A percentile compares a stretch with the other conserved stretches of the same genome.
These are phyloP conservation scores for Scaptomyza montana DNA, from an alignment of 1,140 invertebrate genomes.

Conservation along the genomic window DNA sequence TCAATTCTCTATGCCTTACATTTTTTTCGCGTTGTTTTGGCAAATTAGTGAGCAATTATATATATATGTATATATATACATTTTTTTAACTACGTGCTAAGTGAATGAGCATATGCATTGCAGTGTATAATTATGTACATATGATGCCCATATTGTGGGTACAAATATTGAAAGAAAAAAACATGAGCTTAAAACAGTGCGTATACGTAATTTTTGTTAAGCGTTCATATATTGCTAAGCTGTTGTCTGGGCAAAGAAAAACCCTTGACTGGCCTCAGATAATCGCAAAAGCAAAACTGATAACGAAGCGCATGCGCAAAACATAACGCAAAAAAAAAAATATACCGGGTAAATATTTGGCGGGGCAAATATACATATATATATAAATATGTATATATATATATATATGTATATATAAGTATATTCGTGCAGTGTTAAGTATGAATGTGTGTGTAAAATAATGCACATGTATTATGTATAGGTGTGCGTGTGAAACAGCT, in stretches of 20 bases:
- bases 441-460: constrained; percentile 19
- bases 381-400: not conserved
- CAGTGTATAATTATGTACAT: too few relatives aligned
- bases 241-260: constrained; percentile 1
- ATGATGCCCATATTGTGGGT: too few relatives aligned
- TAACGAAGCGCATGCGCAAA: constrained; percentile 23
- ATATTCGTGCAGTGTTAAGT: too few relatives aligned
- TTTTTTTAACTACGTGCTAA: constrained; percentile 18
- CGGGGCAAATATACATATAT: not conserved
- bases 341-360: constrained; percentile 22
- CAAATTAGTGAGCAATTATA: constrained; percentile 23
- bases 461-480: constrained; percentile 6
- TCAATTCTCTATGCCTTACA: not conserved
- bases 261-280: not conserved
- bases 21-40: constrained; percentile 29
- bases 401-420: not conserved
- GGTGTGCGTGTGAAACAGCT: constrained; percentile 49
- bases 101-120: not conserved
- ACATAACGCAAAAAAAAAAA: constrained; percentile 8
- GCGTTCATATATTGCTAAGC: not conserved
- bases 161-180: not conserved
- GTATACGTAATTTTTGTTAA: not conserved
- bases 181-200: not conserved
- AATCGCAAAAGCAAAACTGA: not conserved
- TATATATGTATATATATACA: too few relatives aligned